phyloP scores from a whole-genome alignment of 2,113 vertebrate species.

The Centrocercus urophasianus region DNA sequence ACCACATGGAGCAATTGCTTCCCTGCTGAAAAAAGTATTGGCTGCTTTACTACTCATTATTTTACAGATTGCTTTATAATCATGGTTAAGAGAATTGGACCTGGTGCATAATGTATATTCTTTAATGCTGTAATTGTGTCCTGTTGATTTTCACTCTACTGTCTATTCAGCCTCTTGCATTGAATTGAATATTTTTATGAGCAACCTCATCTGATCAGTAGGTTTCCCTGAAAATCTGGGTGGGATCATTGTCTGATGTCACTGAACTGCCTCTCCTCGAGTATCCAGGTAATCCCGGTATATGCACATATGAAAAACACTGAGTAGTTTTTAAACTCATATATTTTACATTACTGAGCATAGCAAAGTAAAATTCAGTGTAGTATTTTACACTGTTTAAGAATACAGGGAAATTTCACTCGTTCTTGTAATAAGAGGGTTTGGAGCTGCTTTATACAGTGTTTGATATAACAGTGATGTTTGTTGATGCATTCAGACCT shows the following conservation, averaged over 20 bases:
- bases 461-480: background rate
- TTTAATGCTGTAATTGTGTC: conserved; percentile 1
- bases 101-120: conserved; percentile 5
- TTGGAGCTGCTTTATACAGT: background rate
- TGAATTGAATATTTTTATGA: background rate
- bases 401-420: background rate
- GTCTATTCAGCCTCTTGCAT: background rate
- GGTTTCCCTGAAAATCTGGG: background rate
- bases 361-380: background rate
- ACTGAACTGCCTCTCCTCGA: background rate
- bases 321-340: background rate
- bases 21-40: conserved; percentile 29
- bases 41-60: conserved; percentile 12
- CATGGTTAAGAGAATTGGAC: background rate
- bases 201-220: background rate
- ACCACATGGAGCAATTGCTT: background rate
- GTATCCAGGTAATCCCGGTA: background rate
- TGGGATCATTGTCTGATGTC: background rate
- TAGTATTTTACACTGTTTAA: background rate
- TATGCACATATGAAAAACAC: background rate
- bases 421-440: background rate
- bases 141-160: conserved; percentile 13
- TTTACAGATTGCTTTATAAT: conserved; percentile 21
- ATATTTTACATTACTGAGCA: background rate
- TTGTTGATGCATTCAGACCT: background rate